Evolutionary conservation across 1,140 invertebrate species (phyloP).

Genomic region (Eumeta japonica): DNA sequence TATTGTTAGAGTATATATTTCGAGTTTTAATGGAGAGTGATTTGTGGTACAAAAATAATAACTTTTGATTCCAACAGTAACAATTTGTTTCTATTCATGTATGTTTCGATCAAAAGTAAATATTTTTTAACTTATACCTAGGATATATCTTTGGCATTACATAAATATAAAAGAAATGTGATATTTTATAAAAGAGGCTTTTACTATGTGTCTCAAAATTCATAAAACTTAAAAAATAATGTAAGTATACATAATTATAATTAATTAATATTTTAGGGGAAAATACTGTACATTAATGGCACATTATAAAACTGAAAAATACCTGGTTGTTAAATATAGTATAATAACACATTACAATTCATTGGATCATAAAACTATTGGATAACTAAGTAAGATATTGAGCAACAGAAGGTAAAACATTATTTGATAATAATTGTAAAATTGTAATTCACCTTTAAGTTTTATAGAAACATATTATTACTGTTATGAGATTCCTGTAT

Average conservation of each 20-base stretch:
- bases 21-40: no score
- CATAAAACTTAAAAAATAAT: conserved; percentile 29
- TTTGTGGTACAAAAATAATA: conserved; percentile 55
- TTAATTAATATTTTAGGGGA: conserved; percentile 8
- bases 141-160: conserved; percentile 52
- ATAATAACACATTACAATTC: no score
- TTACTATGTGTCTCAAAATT: no score
- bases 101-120: conserved; percentile 23
- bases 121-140: conserved; percentile 44
- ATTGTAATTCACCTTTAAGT: no score
- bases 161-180: no score
- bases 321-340: no score
- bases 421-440: no score
- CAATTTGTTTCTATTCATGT: conserved; percentile 51
- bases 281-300: conserved; percentile 13
- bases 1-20: conserved; percentile 37
- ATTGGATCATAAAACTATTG: no score
- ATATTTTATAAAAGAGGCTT: no score
- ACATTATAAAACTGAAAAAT: no score
- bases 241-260: conserved; percentile 26
- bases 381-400: no score
- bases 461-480: conserved; percentile 57
- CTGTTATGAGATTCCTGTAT: conserved; percentile 49
- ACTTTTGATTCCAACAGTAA: conserved; percentile 50
- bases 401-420: no score